Percentiles rank a stretch among this genome's conserved stretches.
These are phyloP conservation scores for Galaxias olidus DNA, from an alignment of 2,797 vertebrate genomes.

Conservation along the genomic window DNA sequence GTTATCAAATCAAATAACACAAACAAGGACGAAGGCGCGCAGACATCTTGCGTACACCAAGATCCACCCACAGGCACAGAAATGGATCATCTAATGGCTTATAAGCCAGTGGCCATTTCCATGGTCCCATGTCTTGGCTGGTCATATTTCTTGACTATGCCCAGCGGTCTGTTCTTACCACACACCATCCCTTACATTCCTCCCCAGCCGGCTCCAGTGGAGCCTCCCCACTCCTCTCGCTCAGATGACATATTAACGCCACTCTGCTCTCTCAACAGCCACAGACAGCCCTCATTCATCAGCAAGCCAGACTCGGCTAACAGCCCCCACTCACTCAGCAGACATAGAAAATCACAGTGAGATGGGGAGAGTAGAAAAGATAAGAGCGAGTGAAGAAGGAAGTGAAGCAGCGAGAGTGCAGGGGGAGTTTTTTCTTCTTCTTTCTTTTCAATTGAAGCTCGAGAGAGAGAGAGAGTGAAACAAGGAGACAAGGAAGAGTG, in stretches of 20 bases:
- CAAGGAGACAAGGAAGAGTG: constrained; percentile 1
- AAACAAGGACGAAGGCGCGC: constrained; percentile 18
- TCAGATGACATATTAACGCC: constrained; percentile 29
- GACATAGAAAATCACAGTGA: background rate
- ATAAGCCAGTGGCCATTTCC: constrained; percentile 55
- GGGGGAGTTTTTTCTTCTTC: background rate
- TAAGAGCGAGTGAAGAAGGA: constrained; percentile 7
- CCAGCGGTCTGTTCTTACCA: constrained; percentile 61
- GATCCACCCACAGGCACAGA: background rate
- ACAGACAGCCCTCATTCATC: constrained; percentile 70
- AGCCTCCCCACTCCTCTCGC: constrained; percentile 42
- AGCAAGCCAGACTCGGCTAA: constrained; percentile 49
- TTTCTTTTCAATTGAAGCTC: too few species aligned
- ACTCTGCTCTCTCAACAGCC: constrained; percentile 55
- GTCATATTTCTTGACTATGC: constrained; percentile 70
- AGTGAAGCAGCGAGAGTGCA: constrained; percentile 14
- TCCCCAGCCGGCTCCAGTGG: constrained; percentile 47
- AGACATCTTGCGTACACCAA: background rate
- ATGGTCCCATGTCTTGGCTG: constrained; percentile 53
- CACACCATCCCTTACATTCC: constrained; percentile 66
- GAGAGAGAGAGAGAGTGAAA: constrained; percentile 8
- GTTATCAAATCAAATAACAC: constrained; percentile 1
- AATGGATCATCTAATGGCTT: constrained; percentile 53
- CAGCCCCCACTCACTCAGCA: constrained; percentile 18
- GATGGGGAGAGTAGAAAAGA: background rate